Conservation (phyloP, 2,888 invertebrate genomes). For the Chymomyza procnemis region DNA sequence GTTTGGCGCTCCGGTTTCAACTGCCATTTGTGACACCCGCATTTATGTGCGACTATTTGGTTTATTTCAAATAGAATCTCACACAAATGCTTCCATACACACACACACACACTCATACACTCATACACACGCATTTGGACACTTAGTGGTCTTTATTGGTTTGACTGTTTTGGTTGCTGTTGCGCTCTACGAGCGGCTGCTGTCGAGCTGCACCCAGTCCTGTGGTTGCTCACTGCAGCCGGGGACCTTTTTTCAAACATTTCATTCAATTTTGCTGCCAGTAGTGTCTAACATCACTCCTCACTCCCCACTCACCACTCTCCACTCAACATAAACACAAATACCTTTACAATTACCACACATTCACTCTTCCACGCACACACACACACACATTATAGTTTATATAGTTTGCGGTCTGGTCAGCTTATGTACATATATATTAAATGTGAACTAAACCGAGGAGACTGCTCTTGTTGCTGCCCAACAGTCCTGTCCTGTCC, state of each 20-base stretch:
- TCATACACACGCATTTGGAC: slow-evolving; percentile 57
- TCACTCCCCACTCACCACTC: neutral
- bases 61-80: slow-evolving; percentile 74
- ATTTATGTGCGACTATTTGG: slow-evolving; percentile 73
- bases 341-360: neutral
- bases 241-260: slow-evolving; percentile 59
- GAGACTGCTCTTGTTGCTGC: neutral
- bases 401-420: slow-evolving; percentile 70
- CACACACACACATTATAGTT: slow-evolving; percentile 57
- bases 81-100: slow-evolving; percentile 24
- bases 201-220: slow-evolving; percentile 62
- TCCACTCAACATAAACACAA: slow-evolving; percentile 23
- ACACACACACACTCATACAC: slow-evolving; percentile 19
- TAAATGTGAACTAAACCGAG: neutral
- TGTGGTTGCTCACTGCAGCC: slow-evolving; percentile 61
- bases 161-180: slow-evolving; percentile 35
- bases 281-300: no score
- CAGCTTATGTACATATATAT: neutral
- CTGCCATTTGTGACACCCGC: slow-evolving; percentile 62
- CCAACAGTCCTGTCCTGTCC: neutral
- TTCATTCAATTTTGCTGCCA: slow-evolving; percentile 58
- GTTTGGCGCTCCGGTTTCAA: neutral
- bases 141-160: slow-evolving; percentile 75
- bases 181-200: slow-evolving; percentile 33
- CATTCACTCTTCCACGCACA: slow-evolving; percentile 1